Base-by-base conservation (phyloP, 1,140 invertebrate genomes). In the Heliconius hewitsoni region DNA sequence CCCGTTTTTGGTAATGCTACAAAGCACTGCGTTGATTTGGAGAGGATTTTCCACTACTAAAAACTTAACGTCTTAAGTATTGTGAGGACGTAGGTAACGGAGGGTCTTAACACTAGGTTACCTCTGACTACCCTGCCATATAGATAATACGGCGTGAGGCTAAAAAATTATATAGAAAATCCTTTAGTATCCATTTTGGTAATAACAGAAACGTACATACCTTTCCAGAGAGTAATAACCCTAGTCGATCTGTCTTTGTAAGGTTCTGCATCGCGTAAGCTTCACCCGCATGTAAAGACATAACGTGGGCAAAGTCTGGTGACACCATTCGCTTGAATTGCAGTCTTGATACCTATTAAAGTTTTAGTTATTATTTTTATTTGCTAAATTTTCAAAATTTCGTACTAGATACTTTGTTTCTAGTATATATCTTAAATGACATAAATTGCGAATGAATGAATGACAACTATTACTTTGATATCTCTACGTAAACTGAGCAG, bases 231-330 rank as follows among this genome's bases (percentile, higher is more conserved):
- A 98, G 95, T 16, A 98, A 94, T 0, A 98, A 86, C 0, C 97
- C 97, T 0, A 98, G 93, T 81, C 98, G 95, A 86, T 98, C 98
- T 0, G 97, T 98, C 82, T 97, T 96, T 0, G 98, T 98, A 11
- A 98, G 94, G 90, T 98, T 97, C 94, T 98, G 97, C 95, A 98
- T 97, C 8, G 98, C 98, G 87, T 98, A 98, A 1, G 97, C 97
- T 91, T 98, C 98, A 0, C 98, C 97, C 0, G 97, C 97, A 84
- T 98, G 97, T 3, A 98, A 90, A 0, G 97, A 97, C 96, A 98
- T 97, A 81, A 98, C 96, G 80, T 97, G 96, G 1, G 97, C 97
- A 85, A 97, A 97, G 88, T 98, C 97, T 1, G 96, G 95, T 3
- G 96, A 96, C 0, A 98, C 97, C 87, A 98, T 96, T 83, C 97